phyloP scores from a whole-genome alignment of 2,797 vertebrate genomes.

The Coranthus polyacanthus region DNA sequence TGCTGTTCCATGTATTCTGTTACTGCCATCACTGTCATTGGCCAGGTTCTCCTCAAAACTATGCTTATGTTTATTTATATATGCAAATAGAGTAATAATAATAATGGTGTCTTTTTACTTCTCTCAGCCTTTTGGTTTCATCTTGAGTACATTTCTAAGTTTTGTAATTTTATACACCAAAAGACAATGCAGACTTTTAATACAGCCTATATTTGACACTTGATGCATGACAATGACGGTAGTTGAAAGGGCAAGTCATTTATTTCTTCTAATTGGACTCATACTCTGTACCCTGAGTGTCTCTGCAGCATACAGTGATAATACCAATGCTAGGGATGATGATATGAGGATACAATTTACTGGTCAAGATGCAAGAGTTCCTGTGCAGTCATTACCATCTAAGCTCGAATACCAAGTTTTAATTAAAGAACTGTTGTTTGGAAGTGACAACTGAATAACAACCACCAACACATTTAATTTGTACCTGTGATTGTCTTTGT shows the following conservation, averaged over 20 bases:
- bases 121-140: neutral
- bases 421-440: too few relatives aligned
- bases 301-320: constrained; percentile 28
- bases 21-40: too few relatives aligned
- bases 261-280: constrained; percentile 52
- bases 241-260: constrained; percentile 65
- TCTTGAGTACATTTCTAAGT: too few relatives aligned
- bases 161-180: constrained; percentile 33
- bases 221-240: constrained; percentile 55
- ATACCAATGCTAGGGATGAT: constrained; percentile 2
- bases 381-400: neutral
- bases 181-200: constrained; percentile 22
- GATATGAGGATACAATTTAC: constrained; percentile 8
- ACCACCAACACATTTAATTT: too few relatives aligned
- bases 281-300: constrained; percentile 48
- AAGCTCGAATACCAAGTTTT: too few relatives aligned
- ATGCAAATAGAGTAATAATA: too few relatives aligned
- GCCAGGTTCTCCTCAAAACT: too few relatives aligned
- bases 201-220: constrained; percentile 37
- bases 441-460: too few relatives aligned
- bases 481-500: too few relatives aligned
- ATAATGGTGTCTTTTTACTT: neutral
- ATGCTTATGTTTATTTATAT: too few relatives aligned
- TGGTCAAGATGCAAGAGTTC: constrained; percentile 6
- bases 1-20: too few relatives aligned